Base-by-base conservation (phyloP, 2,888 invertebrate species). In the Thymelicus sylvestris region DNA sequence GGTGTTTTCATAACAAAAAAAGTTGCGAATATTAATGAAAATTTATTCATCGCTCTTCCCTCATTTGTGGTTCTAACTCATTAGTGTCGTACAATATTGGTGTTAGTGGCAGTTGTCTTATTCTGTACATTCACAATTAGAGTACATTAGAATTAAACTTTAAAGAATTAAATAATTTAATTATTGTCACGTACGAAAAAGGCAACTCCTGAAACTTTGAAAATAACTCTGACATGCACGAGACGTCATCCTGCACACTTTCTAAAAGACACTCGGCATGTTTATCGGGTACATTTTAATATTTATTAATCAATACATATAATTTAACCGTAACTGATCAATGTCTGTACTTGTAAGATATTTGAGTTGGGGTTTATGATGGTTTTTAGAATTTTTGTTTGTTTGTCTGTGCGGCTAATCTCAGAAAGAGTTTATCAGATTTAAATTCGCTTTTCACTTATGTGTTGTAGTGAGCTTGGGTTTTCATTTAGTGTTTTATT, bases 221-320 rank as follows among this genome's bases (percentile, higher is more conserved):
- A 10, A 5, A 10, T 24, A 24, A 15, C 15, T 19, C 8, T 15
- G 19, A 24, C 10, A 69, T 64, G 69, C 69, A 69, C 69, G n/a
- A 48, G 57, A 57, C 6, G 10, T 24, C 31, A 47, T 63, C 13
- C 31, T 48, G 64, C 69, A 70, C 69, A 59, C n/a, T 44, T 66
- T 65, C 60, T 44, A 61, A 41, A 38, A 48, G 7, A 61, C 71
- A 71, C 71, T 13, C 39, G 48, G 59, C 67, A 71, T 59, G 8
- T 7, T 52, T 19, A 52, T 19, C 15, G 50, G 38, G n/a, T 59
- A 59, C 19, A 13, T 55, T 13, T 68, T 10, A 63, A 39, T 55
- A 12, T 52, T 67, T 31, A 44, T 52, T 66, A 24, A 31, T 31
- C 3, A 31, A 31, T 31, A 31, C 31, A 31, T 31, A 31, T 31